Conservation (phyloP, 2,888 invertebrate species). For the Sinotaia quadrata region DNA sequence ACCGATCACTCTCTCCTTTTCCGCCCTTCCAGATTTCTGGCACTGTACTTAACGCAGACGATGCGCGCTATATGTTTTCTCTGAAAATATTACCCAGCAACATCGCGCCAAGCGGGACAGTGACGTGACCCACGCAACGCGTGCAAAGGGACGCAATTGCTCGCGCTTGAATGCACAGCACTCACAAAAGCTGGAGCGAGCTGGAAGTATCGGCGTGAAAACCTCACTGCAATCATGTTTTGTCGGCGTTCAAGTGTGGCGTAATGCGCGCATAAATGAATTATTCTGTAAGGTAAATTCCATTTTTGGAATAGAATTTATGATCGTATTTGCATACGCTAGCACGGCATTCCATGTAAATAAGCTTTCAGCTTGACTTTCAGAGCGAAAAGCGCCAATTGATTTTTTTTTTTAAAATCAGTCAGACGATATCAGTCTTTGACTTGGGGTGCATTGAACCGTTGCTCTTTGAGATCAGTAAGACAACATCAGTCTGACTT, state of each 20-base stretch:
- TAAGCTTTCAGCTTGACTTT: too few species aligned
- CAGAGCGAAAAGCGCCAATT: too few species aligned
- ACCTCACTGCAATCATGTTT: neutral
- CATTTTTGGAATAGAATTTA: too few species aligned
- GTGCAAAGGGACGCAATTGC: too few species aligned
- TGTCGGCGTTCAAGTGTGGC: neutral
- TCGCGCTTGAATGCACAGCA: neutral
- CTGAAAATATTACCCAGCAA: neutral
- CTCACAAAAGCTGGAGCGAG: neutral
- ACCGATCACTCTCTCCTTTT: neutral
- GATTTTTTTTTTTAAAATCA: too few species aligned
- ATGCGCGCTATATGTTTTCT: neutral
- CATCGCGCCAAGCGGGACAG: neutral
- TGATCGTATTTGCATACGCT: too few species aligned
- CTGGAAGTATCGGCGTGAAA: too few species aligned
- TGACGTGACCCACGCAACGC: neutral
- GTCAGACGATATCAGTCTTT: too few species aligned
- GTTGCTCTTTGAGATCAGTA: too few species aligned
- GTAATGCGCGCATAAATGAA: neutral
- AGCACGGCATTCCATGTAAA: too few species aligned
- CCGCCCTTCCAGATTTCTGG: neutral
- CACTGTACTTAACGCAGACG: neutral
- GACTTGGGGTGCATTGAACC: too few species aligned
- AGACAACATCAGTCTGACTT: too few species aligned
- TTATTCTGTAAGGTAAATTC: neutral